phyloP scores from a whole-genome alignment of 1,140 invertebrate genomes.

The Phymorhynchus buccinoides region DNA sequence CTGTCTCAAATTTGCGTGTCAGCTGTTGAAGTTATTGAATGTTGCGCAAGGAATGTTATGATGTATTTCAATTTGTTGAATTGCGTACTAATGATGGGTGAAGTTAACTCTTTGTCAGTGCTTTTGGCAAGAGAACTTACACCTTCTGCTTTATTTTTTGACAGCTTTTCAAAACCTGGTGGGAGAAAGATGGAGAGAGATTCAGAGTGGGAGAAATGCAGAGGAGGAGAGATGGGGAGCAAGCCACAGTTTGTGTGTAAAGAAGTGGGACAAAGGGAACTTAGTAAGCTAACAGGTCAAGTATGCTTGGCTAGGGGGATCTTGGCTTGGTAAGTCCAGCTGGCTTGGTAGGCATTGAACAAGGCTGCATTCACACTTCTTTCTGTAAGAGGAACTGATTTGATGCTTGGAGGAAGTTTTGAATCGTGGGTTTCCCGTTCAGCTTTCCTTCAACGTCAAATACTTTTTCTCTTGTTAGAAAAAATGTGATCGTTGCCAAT shows the following conservation, averaged over 20 bases:
- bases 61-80: neutral
- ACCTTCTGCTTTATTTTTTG: slow-evolving; percentile 7
- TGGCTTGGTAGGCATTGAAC: neutral
- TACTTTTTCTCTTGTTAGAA: neutral
- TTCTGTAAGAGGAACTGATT: no score
- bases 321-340: slow-evolving; percentile 17
- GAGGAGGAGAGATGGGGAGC: neutral
- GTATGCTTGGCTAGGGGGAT: neutral
- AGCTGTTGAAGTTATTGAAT: no score
- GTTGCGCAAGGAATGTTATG: neutral
- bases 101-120: slow-evolving; percentile 6
- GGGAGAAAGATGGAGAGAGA: neutral
- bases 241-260: neutral
- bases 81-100: neutral
- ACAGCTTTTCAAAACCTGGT: neutral
- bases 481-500: neutral
- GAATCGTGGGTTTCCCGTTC: no score
- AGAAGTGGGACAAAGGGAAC: neutral
- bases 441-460: neutral
- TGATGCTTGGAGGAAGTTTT: no score
- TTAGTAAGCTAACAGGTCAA: neutral
- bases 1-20: neutral
- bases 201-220: neutral
- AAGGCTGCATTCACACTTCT: neutral
- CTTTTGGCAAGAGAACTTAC: slow-evolving; percentile 14